Evolutionary conservation across 2,888 invertebrate genomes (phyloP).

Genomic region (Cephus sareptanus): DNA sequence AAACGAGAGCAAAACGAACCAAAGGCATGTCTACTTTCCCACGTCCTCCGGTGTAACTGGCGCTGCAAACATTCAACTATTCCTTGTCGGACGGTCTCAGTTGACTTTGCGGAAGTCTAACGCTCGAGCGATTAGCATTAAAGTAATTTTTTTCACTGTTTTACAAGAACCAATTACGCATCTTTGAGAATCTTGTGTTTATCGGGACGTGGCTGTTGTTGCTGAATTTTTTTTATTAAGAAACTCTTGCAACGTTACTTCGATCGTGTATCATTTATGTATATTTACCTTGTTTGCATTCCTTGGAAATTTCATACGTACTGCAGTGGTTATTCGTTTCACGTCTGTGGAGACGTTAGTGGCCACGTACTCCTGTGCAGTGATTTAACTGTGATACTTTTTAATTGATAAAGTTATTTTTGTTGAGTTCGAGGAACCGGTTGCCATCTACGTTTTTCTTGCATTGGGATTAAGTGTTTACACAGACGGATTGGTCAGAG

Average conservation of each 20-base stretch:
- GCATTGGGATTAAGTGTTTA: background rate
- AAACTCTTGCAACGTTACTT: too few species aligned
- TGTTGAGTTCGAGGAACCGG: background rate
- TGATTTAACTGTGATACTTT: background rate
- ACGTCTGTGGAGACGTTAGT: background rate
- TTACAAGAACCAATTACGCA: background rate
- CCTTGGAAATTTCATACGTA: background rate
- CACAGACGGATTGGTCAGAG: background rate
- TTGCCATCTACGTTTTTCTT: background rate
- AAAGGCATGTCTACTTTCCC: slow-evolving; percentile 29
- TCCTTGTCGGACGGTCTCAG: background rate
- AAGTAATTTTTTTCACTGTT: background rate
- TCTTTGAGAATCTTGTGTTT: background rate
- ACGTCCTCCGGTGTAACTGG: slow-evolving; percentile 15
- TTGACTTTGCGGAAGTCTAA: background rate
- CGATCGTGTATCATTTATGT: background rate
- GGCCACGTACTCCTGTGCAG: background rate
- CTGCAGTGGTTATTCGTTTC: background rate
- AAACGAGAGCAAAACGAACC: slow-evolving; percentile 20
- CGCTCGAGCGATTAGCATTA: background rate
- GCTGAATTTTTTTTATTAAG: background rate
- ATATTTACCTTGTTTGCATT: background rate
- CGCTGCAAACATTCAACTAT: background rate
- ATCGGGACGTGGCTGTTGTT: background rate
- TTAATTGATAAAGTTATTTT: background rate